Evolutionary conservation across 2,797 vertebrate species (phyloP).

Genomic region (Sphaeramia orbicularis): DNA sequence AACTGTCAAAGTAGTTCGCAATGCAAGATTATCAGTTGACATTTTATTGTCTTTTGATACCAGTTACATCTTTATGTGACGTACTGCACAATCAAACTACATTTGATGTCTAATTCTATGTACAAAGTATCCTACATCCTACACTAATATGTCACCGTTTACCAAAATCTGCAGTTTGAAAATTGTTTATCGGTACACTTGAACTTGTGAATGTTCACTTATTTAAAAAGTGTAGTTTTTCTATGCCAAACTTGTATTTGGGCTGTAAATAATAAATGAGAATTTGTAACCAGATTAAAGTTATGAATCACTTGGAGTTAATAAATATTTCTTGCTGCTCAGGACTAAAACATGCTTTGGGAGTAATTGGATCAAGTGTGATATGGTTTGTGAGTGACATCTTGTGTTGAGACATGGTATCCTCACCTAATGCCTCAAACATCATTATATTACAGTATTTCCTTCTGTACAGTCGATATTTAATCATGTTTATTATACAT

Average conservation of each 20-base stretch:
- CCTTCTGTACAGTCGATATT: too few species aligned
- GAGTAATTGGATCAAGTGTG: not conserved
- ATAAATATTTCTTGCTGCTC: constrained; percentile 29
- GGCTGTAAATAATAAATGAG: constrained; percentile 58
- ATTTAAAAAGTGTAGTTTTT: constrained; percentile 51
- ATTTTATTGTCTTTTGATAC: constrained; percentile 10
- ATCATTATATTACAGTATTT: not conserved
- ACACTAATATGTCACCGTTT: not conserved
- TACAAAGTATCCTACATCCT: constrained; percentile 9
- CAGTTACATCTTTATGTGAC: not conserved
- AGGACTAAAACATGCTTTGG: not conserved
- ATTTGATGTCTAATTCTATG: not conserved
- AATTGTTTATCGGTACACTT: constrained; percentile 36
- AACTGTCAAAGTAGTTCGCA: constrained; percentile 1
- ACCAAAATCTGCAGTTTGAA: constrained; percentile 19
- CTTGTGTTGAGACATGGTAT: constrained; percentile 26
- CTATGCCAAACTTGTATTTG: constrained; percentile 57
- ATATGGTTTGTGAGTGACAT: constrained; percentile 28
- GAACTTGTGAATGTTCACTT: constrained; percentile 51
- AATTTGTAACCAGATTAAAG: constrained; percentile 52
- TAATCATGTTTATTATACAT: not conserved
- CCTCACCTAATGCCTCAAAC: not conserved
- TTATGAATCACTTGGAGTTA: constrained; percentile 24
- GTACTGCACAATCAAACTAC: constrained; percentile 5
- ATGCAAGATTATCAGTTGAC: not conserved